These are phyloP conservation scores for Urechis unicinctus DNA, from an alignment of 2,888 invertebrate species.

Conservation along the genomic window DNA sequence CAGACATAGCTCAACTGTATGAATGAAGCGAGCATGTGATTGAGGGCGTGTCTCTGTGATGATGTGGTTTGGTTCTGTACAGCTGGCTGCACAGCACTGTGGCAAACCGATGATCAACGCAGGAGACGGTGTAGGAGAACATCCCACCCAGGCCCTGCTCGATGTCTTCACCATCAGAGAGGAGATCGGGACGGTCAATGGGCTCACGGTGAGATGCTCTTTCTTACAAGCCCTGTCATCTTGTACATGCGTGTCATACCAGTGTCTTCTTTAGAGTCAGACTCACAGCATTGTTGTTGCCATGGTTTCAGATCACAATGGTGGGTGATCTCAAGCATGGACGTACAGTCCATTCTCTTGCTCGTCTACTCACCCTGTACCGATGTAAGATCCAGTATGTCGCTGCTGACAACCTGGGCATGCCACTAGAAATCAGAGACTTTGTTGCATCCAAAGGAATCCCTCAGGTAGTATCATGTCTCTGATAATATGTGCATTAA, in stretches of 20 bases:
- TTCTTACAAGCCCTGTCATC: neutral
- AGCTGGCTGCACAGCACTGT: conserved; percentile 76
- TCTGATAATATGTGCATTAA: neutral
- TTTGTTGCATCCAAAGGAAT: conserved; percentile 75
- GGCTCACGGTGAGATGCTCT: conserved; percentile 61
- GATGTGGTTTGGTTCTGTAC: conserved; percentile 32
- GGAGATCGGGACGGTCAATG: conserved; percentile 97
- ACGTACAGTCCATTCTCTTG: conserved; percentile 94
- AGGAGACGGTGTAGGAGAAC: conserved; percentile 72
- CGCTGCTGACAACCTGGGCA: conserved; percentile 75
- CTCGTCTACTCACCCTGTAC: conserved; percentile 85
- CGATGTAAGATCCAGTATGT: conserved; percentile 89
- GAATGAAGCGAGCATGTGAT: no score
- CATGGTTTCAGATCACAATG: conserved; percentile 81
- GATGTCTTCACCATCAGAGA: conserved; percentile 98
- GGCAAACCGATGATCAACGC: conserved; percentile 96
- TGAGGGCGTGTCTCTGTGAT: no score
- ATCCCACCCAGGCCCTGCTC: conserved; percentile 90
- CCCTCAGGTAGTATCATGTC: conserved; percentile 56
- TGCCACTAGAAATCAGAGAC: conserved; percentile 81
- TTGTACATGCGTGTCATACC: no score
- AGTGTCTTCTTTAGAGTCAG: no score
- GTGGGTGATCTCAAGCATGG: conserved; percentile 98
- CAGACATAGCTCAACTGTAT: no score
- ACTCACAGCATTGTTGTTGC: no score